Percentiles rank a stretch among this genome's conserved stretches.
These are phyloP conservation scores for Hapalemur alaotrensis DNA, from an alignment of 2,797 vertebrate species.

Conservation along the genomic window DNA sequence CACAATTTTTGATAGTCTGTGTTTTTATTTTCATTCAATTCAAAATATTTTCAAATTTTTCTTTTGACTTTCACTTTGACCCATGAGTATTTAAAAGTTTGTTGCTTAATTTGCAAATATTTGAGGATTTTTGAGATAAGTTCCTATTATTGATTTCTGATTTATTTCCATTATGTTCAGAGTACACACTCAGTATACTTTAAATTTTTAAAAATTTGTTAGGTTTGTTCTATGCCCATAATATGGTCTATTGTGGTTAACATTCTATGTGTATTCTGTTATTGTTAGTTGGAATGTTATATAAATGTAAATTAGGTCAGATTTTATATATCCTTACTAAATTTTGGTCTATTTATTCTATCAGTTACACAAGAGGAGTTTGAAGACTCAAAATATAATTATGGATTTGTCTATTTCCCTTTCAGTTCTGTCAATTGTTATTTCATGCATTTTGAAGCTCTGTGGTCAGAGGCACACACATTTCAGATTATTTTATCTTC, in stretches of 20 bases:
- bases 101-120: constrained; percentile 5
- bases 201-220: not conserved
- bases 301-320: not conserved
- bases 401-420: not conserved
- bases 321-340: not conserved
- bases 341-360: not conserved
- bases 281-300: not conserved
- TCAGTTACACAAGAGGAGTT: not conserved
- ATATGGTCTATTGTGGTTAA: not conserved
- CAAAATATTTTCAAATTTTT: not conserved
- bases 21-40: not conserved
- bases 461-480: not conserved
- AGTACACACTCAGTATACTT: not conserved
- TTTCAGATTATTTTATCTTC: not conserved
- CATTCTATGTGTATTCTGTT: not conserved
- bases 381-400: not conserved
- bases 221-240: not conserved
- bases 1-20: not conserved
- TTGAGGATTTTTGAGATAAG: not conserved
- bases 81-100: not conserved
- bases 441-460: not conserved
- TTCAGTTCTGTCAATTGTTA: not conserved
- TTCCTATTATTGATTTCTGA: not conserved
- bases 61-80: not conserved
- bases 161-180: not conserved